Conservation (phyloP, 2,113 vertebrate genomes). For the Orcinus orca region DNA sequence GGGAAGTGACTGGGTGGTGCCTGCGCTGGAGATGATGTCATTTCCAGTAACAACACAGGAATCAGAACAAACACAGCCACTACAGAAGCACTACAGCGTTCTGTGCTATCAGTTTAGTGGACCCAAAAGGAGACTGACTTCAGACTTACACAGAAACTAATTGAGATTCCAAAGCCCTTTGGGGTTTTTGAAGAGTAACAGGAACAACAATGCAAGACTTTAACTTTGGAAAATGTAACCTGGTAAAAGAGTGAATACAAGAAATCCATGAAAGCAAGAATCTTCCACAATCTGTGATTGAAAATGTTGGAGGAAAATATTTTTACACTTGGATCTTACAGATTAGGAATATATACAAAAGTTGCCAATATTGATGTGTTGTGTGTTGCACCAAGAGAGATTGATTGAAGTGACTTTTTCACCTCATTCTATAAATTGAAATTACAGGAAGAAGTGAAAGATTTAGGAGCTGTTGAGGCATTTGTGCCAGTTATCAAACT, state of each 20-base stretch:
- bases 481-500: not conserved
- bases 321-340: not conserved
- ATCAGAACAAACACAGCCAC: not conserved
- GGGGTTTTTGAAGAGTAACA: not conserved
- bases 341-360: not conserved
- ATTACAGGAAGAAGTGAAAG: not conserved
- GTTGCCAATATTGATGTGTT: not conserved
- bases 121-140: not conserved
- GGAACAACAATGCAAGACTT: too few relatives aligned
- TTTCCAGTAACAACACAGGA: not conserved
- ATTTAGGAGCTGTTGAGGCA: not conserved
- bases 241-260: not conserved
- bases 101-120: not conserved
- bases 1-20: rapidly evolving
- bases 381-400: not conserved
- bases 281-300: not conserved
- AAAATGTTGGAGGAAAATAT: not conserved
- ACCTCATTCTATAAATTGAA: not conserved
- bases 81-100: too few relatives aligned
- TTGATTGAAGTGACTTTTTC: not conserved
- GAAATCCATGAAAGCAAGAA: not conserved
- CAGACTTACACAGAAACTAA: not conserved
- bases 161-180: not conserved
- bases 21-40: not conserved
- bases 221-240: not conserved